Evolutionary conservation across 2,797 vertebrate genomes (phyloP), one percentile per base, ranked within the genome.

Genomic region (Toxotes lorentzi): DNA sequence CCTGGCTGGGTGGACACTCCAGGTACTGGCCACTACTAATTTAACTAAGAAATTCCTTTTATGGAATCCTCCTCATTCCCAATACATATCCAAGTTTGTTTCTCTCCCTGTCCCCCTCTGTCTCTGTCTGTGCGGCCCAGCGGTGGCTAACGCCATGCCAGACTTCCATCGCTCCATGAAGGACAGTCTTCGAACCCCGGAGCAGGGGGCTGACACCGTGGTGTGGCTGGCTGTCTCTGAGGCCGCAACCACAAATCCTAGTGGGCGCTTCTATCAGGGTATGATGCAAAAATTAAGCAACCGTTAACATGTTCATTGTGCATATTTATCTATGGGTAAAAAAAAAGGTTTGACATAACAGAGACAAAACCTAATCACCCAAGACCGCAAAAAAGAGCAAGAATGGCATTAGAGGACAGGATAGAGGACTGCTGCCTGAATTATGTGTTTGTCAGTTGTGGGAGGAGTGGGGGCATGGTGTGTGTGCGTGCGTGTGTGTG

Each of bases 1-100:
- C 95, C 95, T 0, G 95, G 95, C 72, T 96, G 95, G 95, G 95
- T 95, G 24, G 95, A 96, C 76, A 96, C 95, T 73, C 94, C 95
- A 88, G 94, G 95, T 95, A 93, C 59, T 2, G 2, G 19, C 34
- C 4, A 6, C 53, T 24, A 19, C 53, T 0, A 45, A 4, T 21
- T 27, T 1, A 1, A 48, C 4, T 4, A 50, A 23, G 4, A 4
- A 2, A 35, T 10, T 13, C n/a, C 23, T 1, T 13, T 1, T 41
- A 13, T 2, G 3, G 0, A 4, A 40, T 12, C n/a, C 34, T 43
- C 5, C 30, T 19, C n/a, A 1, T 3, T 16, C 17, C 3, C 5
- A 13, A 35, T n/a, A n/a, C 8, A 1, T 30, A 5, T 19, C 40
- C 4, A 19, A 12, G 0, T 50, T 41, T 60, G 7, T 35, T 23